Evolutionary conservation across 2,888 invertebrate genomes (phyloP), one percentile per base, ranked within the genome.

Genomic region (Papilio gigon): DNA sequence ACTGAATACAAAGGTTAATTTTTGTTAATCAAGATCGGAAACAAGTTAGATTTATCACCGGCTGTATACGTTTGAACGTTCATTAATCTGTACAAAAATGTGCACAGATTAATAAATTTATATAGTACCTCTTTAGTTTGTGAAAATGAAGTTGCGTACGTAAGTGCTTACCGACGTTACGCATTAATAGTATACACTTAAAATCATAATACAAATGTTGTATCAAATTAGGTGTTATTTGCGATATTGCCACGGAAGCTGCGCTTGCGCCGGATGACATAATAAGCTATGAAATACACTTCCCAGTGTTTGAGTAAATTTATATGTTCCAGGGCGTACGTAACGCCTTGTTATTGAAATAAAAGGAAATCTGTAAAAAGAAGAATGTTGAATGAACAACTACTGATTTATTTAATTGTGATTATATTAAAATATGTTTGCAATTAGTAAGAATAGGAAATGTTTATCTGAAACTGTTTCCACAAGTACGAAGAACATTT

Each of bases 211-310:
- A 37, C 14, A 12, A 12, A 37, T 25, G 9, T 9, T 3, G 9
- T 30, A 30, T 30, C 53, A 56, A 56, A 56, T 56, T 30, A 56
- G 30, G 53, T 56, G 17, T 56, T 56, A 53, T 56, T 53, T 37
- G 4, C 20, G 2, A n/a, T 25, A 8, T 40, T 40, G 25, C 17
- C 20, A 4, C 40, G 58, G 40, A 58, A 65, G 59, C 42, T 44
- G 25, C 25, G n/a, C 22, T 22, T 47, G 44, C 35, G 25, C 47
- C 66, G 47, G 60, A 11, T 22, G 50, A 37, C 33, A 59, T 65
- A 22, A 65, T 44, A 44, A 12, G 20, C 47, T 50, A 50, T 37
- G 50, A 40, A 61, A 67, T 25, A 37, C 14, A 30, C 37, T 60
- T 50, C 50, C 60, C n/a, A 17, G n/a, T 53, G 14, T 5, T 1